Evolutionary conservation across 2,797 vertebrate species (phyloP).

Genomic region (Danio aesculapii): DNA sequence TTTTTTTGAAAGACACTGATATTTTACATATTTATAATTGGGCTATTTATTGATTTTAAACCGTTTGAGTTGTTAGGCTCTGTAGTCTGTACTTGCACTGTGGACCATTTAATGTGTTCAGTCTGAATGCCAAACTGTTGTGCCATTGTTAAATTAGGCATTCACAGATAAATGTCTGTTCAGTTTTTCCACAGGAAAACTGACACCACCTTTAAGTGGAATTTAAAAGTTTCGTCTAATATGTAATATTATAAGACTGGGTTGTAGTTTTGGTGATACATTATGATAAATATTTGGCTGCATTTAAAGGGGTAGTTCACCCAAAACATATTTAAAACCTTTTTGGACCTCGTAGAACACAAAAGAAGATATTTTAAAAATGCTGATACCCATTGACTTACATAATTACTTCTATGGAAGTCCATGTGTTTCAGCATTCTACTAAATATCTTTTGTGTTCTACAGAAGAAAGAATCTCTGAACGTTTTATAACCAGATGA

Average conservation of each 20-base stretch:
- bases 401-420: too few species aligned
- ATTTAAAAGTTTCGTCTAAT: not conserved
- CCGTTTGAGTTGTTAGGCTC: not conserved
- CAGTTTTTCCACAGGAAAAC: not conserved
- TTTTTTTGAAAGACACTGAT: not conserved
- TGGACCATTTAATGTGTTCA: slow-evolving; percentile 10
- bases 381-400: too few species aligned
- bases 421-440: too few species aligned
- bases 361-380: too few species aligned
- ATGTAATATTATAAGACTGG: not conserved
- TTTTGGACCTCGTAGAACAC: too few species aligned
- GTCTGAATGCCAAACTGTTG: not conserved
- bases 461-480: too few species aligned
- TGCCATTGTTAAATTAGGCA: not conserved
- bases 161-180: not conserved
- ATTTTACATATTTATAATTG: not conserved
- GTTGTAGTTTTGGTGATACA: not conserved
- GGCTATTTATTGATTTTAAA: not conserved
- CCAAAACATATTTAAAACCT: too few species aligned
- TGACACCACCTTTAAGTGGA: not conserved
- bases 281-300: not conserved
- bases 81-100: not conserved
- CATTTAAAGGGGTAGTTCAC: too few species aligned
- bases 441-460: too few species aligned
- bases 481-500: too few species aligned